A percentile compares a stretch with the other conserved stretches of the same genome.
Evolutionary conservation across 2,888 invertebrate genomes (phyloP).

Genomic region (Epirrhoe tristata): DNA sequence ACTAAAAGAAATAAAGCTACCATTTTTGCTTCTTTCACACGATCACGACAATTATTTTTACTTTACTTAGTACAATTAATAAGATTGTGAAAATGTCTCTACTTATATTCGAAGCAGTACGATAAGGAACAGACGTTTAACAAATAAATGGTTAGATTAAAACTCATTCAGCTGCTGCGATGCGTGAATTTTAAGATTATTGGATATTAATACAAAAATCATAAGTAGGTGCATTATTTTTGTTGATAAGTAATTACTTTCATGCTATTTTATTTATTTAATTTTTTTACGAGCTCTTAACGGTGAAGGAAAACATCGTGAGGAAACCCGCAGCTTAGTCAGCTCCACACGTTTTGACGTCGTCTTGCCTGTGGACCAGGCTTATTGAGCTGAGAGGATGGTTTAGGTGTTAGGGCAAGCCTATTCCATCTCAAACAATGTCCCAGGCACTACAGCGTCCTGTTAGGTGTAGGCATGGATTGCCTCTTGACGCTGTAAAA

Average conservation of each 20-base stretch:
- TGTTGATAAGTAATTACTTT: background rate
- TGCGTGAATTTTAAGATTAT: constrained; percentile 7
- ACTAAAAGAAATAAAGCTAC: constrained; percentile 22
- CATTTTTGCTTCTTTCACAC: constrained; percentile 27
- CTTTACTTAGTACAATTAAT: too few species aligned
- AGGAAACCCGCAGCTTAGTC: too few species aligned
- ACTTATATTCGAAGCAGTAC: constrained; percentile 29
- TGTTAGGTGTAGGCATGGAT: too few species aligned
- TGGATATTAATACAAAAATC: background rate
- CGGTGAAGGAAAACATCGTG: too few species aligned
- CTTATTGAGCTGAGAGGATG: too few species aligned
- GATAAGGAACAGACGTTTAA: constrained; percentile 14
- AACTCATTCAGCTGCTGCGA: constrained; percentile 15
- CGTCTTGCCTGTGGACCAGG: too few species aligned
- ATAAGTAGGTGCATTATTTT: background rate
- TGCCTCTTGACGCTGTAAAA: too few species aligned
- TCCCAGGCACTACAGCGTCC: too few species aligned
- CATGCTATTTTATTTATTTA: background rate
- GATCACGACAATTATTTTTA: constrained; percentile 17
- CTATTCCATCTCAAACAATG: too few species aligned
- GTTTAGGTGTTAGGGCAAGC: too few species aligned
- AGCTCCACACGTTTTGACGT: too few species aligned
- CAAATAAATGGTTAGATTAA: constrained; percentile 19
- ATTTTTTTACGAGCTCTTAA: too few species aligned
- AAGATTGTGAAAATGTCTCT: constrained; percentile 9